phyloP scores from a whole-genome alignment of 1,140 invertebrate genomes.

The Brachionus paranguensis region DNA sequence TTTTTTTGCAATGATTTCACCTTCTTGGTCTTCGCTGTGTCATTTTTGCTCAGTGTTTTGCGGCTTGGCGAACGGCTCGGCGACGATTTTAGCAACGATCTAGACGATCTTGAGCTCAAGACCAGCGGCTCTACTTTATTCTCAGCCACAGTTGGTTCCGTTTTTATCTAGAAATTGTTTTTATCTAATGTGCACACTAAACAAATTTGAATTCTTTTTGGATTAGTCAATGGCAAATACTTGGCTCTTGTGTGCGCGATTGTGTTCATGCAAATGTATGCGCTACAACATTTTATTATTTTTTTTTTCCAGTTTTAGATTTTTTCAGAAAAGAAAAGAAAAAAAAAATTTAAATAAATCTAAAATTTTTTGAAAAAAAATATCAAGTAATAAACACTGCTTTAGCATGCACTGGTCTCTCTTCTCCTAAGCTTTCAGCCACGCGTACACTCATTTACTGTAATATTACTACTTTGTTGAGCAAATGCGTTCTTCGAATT shows the following conservation, averaged over 20 bases:
- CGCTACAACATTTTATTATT: neutral
- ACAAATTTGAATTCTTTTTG: neutral
- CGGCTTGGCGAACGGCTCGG: constrained; percentile 4
- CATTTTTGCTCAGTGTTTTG: neutral
- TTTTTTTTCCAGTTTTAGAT: neutral
- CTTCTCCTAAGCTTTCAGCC: neutral
- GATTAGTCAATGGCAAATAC: neutral
- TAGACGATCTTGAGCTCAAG: constrained; percentile 5
- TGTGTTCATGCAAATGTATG: neutral
- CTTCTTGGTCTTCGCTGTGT: neutral
- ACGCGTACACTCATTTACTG: neutral
- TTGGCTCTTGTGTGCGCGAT: neutral
- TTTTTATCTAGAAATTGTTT: neutral
- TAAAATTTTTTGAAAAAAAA: neutral
- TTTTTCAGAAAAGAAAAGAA: neutral
- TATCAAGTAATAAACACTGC: neutral
- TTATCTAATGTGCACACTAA: neutral
- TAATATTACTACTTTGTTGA: neutral
- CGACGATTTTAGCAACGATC: neutral
- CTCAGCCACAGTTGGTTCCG: constrained; percentile 27
- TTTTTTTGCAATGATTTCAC: neutral
- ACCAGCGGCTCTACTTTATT: constrained; percentile 11
- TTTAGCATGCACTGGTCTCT: neutral
- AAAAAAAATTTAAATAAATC: neutral
- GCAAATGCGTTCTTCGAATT: neutral